Evolutionary conservation across 2,113 vertebrate genomes (phyloP).

Genomic region (Esox niger): DNA sequence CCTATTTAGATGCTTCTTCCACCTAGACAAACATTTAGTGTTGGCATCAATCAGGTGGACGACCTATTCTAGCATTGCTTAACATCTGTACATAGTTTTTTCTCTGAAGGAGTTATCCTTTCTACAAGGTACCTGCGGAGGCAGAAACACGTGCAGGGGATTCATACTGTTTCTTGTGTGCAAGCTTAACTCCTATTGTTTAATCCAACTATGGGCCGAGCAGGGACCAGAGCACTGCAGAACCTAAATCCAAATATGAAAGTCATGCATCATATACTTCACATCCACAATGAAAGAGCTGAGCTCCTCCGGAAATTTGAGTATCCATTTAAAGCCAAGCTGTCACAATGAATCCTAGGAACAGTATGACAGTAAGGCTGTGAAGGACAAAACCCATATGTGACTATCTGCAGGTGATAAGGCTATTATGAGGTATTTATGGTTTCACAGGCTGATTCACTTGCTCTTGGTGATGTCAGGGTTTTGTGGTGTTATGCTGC

Average conservation of each 20-base stretch:
- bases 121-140: no score
- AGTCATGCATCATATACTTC: background rate
- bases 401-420: background rate
- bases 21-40: no score
- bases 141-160: background rate
- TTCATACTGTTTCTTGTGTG: background rate
- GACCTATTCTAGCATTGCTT: no score
- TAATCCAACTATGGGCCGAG: constrained; percentile 12
- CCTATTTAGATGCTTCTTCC: no score
- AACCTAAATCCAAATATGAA: constrained; percentile 8
- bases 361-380: no score
- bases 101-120: no score
- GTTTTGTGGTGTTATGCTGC: no score
- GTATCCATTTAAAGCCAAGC: constrained; percentile 1
- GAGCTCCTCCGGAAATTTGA: background rate
- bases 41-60: no score
- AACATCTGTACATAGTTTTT: no score
- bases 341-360: background rate
- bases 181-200: background rate
- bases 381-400: background rate
- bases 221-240: background rate
- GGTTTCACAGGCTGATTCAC: no score
- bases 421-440: no score
- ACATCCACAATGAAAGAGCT: constrained; percentile 6
- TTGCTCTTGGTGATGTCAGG: no score